Evolutionary conservation across 37 sponge, comb jelly and placozoan genomes (phyloP), one percentile per base, ranked within the genome.

Genomic region (Axinella damicornis): DNA sequence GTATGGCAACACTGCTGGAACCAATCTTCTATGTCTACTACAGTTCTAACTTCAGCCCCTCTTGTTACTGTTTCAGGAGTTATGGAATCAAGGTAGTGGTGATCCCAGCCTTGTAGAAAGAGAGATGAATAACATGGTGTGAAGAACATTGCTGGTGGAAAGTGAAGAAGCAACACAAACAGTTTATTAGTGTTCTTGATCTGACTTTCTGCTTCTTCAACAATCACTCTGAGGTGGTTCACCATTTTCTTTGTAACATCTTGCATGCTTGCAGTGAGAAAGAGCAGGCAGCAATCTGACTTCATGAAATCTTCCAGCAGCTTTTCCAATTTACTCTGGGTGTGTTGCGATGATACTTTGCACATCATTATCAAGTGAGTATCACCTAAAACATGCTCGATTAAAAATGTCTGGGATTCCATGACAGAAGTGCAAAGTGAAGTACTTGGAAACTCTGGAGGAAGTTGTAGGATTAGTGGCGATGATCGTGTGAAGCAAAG

Each of bases 31-130:
- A 76, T 76, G 15, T 76, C 62, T 56, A 76, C 21, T 19, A 53
- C 56, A 24, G 36, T 36, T 33, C 11, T 4, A 22, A 27, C 12
- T 27, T 27, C 25, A 25, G 18, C 56, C 4, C 27, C 62, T 27
- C 5, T 22, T 4, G 62, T 61, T 25, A 61, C 4, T 25, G n/a
- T 61, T 14, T 2, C 56, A 28, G 22, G 68, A 5, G 57, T 53
- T 71, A 78, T 78, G 21, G 80, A 35, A 53, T 92, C 93, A 5
- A 88, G 61, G 66, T 88, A 92, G 37, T 62, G 57, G 70, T 88
- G 88, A 63, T 85, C 85, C 93, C 93, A 92, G 11, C 93, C 93
- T 38, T 84, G 62, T 28, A 92, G 88, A 71, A 92, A 92, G 24
- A 84, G 55, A 35, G 93, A 67, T 33, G 89, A 89, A 59, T 92